Evolutionary conservation across 2,888 invertebrate genomes (phyloP).

Genomic region (Loripinus fragilis): DNA sequence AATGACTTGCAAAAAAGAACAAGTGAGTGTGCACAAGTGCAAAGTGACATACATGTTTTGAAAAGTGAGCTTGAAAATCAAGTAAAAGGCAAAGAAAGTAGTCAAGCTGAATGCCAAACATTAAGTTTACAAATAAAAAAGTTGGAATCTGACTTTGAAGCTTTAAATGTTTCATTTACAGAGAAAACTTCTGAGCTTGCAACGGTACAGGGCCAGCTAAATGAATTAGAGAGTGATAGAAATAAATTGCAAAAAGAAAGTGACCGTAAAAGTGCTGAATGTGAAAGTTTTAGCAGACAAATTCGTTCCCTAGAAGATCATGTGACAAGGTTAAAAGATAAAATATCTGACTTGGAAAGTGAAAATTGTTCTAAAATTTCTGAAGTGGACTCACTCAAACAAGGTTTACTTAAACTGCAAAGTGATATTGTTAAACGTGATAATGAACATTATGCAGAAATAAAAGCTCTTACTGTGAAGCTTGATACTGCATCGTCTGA

Average conservation of each 20-base stretch:
- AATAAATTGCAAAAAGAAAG: constrained; percentile 48
- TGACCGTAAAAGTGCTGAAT: constrained; percentile 45
- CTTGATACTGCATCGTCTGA: constrained; percentile 43
- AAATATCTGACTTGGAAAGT: constrained; percentile 51
- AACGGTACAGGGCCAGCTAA: constrained; percentile 27
- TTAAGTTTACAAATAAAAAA: background rate
- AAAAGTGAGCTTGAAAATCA: constrained; percentile 58
- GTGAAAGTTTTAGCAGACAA: constrained; percentile 57
- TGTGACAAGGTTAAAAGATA: constrained; percentile 50
- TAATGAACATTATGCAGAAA: constrained; percentile 19
- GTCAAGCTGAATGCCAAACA: background rate
- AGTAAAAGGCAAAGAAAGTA: constrained; percentile 53
- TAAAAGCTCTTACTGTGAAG: constrained; percentile 35
- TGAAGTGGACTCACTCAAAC: constrained; percentile 52
- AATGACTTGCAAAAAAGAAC: background rate
- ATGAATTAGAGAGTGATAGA: constrained; percentile 39
- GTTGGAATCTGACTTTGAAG: constrained; percentile 22
- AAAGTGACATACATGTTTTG: constrained; percentile 37
- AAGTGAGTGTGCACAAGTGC: constrained; percentile 8
- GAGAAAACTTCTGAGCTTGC: constrained; percentile 28
- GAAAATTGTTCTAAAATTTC: constrained; percentile 34
- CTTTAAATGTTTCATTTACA: constrained; percentile 8
- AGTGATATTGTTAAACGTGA: constrained; percentile 33
- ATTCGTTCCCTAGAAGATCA: constrained; percentile 61
- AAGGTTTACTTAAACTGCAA: constrained; percentile 29